Conservation (phyloP, 2,888 invertebrate genomes). For the Syritta pipiens region DNA sequence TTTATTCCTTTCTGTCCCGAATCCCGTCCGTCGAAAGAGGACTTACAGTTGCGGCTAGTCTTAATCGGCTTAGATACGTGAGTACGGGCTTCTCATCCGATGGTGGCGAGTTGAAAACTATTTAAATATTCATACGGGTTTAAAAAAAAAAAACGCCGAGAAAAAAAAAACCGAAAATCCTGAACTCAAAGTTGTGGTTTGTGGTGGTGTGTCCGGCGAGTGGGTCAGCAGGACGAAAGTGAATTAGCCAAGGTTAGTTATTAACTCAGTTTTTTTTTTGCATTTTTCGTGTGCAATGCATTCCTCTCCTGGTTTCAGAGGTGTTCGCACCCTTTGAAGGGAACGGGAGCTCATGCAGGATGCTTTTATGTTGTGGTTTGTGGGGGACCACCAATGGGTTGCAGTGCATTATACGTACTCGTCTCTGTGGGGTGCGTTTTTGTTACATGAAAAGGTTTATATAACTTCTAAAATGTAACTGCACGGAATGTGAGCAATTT, state of each 20-base stretch:
- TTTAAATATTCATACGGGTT: slow-evolving; percentile 28
- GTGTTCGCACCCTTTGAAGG: background rate
- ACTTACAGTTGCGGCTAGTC: background rate
- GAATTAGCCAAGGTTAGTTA: slow-evolving; percentile 35
- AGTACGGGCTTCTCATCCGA: too few species aligned
- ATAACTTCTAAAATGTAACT: too few species aligned
- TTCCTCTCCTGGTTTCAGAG: background rate
- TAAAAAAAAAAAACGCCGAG: too few species aligned
- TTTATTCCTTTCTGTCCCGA: background rate
- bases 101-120: too few species aligned
- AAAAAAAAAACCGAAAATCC: background rate
- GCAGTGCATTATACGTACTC: too few species aligned
- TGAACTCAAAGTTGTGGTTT: slow-evolving; percentile 35
- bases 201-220: background rate
- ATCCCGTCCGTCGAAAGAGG: background rate
- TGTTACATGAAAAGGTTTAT: too few species aligned
- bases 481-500: too few species aligned
- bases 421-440: too few species aligned
- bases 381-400: too few species aligned
- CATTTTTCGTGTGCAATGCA: background rate
- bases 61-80: too few species aligned
- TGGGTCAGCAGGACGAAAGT: slow-evolving; percentile 14
- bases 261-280: background rate
- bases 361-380: too few species aligned
- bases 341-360: too few species aligned